Conservation (phyloP, 1,140 invertebrate species). For the Spodoptera litura region DNA sequence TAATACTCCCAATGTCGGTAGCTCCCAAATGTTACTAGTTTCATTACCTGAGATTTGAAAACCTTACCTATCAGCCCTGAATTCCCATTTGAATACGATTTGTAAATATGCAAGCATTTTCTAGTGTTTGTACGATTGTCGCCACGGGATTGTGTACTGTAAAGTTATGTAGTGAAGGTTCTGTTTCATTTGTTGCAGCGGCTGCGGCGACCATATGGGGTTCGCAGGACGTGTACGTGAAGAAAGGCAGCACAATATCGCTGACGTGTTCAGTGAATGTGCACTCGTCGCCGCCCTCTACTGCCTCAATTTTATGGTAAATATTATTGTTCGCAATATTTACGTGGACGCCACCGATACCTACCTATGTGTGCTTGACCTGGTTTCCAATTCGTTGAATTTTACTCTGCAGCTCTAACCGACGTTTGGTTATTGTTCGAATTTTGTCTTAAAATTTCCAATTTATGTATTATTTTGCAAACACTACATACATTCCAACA, state of each 20-base stretch:
- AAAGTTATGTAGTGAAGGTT: constrained; percentile 33
- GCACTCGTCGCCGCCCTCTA: constrained; percentile 93
- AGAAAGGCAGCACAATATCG: constrained; percentile 96
- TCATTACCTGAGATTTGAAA: constrained; percentile 31
- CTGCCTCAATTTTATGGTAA: constrained; percentile 90
- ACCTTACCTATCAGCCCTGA: constrained; percentile 36
- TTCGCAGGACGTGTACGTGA: constrained; percentile 95
- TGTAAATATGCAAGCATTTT: constrained; percentile 44
- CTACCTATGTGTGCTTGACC: background rate
- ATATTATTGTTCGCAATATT: constrained; percentile 47
- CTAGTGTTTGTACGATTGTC: background rate
- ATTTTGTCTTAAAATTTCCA: background rate
- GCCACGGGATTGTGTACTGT: background rate
- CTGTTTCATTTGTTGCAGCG: constrained; percentile 88
- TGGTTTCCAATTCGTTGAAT: background rate
- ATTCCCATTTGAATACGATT: constrained; percentile 48
- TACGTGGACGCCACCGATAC: constrained; percentile 4
- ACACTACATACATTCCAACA: background rate
- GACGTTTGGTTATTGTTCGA: background rate
- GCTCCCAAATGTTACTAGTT: constrained; percentile 36
- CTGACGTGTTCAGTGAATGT: constrained; percentile 95
- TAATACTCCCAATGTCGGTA: constrained; percentile 16
- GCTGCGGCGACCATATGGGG: constrained; percentile 94
- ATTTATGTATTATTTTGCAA: no score
- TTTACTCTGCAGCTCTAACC: constrained; percentile 7